Base-by-base conservation (phyloP, 2,888 invertebrate genomes). In the Pollenia angustigena region DNA sequence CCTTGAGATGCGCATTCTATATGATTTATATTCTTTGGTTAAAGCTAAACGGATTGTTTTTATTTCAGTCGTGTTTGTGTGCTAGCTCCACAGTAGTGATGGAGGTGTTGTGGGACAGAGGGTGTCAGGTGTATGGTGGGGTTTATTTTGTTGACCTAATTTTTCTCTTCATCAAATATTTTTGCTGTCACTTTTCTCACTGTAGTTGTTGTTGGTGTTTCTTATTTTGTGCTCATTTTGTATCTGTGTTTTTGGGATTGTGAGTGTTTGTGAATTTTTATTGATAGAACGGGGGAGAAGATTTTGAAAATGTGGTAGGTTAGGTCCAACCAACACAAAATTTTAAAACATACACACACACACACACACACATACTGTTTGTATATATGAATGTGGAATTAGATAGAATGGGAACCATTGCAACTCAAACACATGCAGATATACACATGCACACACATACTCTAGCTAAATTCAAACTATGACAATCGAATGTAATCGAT, bases 101-200 rank as follows among this genome's bases (percentile, higher is more conserved):
- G 75, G 56, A 50, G 80, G 52, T 72, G 52, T 46, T 50, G 52
- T 64, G 69, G 18, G 1, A 44, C 46, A 66, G 66, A 76, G 79
- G 80, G 75, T 48, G 85, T 72, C 88, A 88, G 80, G 81, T 88
- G 85, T 84, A 78, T 68, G 42, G 89, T 87, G 90, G 89, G 89
- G 87, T 89, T 90, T 89, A 87, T 89, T 91, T 90, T 92, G 91
- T 90, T 91, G 91, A 92, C 91, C 92, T 91, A 91, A 91, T 91
- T 91, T 91, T 91, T 90, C 91, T 91, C 92, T 92, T 91, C 88
- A 87, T 85, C 85, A 85, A 85, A 87, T 87, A 85, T 82, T 85
- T 85, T 87, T 82, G 84, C 87, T 87, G 85, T 87, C 82, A 85
- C 64, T 85, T 78, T 85, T 75, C 80, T 76, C 85, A 54, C 60